Base-by-base conservation (phyloP, 92 coral and sea anemone genomes). In the Diadumene lineata region DNA sequence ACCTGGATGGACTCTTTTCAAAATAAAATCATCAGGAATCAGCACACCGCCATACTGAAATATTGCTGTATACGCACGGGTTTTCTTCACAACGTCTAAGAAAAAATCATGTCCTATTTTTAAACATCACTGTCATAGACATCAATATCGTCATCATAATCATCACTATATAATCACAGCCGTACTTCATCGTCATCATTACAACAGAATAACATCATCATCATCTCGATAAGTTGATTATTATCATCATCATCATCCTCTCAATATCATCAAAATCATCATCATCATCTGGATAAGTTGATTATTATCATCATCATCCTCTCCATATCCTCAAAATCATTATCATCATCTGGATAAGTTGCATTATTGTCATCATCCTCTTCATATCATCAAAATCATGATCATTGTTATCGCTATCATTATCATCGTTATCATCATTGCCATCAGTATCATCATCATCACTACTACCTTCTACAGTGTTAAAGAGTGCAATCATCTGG, bases 1-100 rank as follows among this genome's bases (percentile, higher is more conserved):
- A 91, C 97, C 97, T 33, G 86, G 82, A 56, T 86, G 82, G 22
- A 77, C 68, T 56, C 87, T 81, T 25, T 79, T 80, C 25, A 91
- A 83, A 34, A 91, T 81, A 31, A 46, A 68, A 56, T 91, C 97
- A 63, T 91, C 97, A 34, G 90, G 84, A 7, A 91, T 83, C 33
- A 91, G 55, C 30, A 81, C 87, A 13, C 97, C 97, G 11, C 97
- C 97, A 77, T 73, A 75, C 43, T 80, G 92, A 70, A 91, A 91
- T 50, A 91, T 81, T 77, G 90, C 86, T 64, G 84, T 84, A 32
- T 84, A 91, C 19, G 75, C 85, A 71, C 90, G 90, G 25, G 91
- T 84, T 66, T 86, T 86, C 68, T 85, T 85, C 1, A 62, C 63
- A 44, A 91, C 88, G 78, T 90, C 96, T 90, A 74, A 30, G 60